Percentiles rank a stretch among this genome's conserved stretches.
These are phyloP conservation scores for Pseudolycoriella hygida DNA, from an alignment of 2,888 invertebrate genomes.

Conservation along the genomic window DNA sequence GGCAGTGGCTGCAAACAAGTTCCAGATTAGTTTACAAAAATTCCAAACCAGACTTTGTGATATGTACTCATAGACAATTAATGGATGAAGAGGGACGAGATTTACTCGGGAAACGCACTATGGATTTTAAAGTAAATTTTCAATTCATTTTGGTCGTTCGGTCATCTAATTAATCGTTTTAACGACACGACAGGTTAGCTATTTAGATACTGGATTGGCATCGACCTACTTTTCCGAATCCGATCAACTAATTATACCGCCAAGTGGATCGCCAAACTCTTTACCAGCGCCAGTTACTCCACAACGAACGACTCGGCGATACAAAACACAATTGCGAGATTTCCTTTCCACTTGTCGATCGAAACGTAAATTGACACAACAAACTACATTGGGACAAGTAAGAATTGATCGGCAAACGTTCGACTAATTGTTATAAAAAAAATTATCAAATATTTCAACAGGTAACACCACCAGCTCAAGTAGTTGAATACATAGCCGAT, in stretches of 20 bases:
- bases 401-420: conserved; percentile 16
- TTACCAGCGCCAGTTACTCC: conserved; percentile 45
- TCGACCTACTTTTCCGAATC: conserved; percentile 80
- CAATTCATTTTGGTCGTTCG: neutral
- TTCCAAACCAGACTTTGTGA: conserved; percentile 97
- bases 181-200: conserved; percentile 44
- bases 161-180: too few species aligned
- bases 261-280: conserved; percentile 33
- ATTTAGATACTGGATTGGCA: conserved; percentile 83
- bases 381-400: conserved; percentile 27
- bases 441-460: conserved; percentile 7
- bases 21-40: conserved; percentile 97
- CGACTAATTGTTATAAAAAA: conserved; percentile 8
- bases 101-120: conserved; percentile 89
- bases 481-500: conserved; percentile 31
- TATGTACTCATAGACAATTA: conserved; percentile 93
- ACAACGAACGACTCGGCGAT: conserved; percentile 69
- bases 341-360: conserved; percentile 83
- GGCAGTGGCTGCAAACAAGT: conserved; percentile 97
- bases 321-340: conserved; percentile 85
- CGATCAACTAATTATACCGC: conserved; percentile 52
- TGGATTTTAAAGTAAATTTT: conserved; percentile 87
- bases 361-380: conserved; percentile 43
- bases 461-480: conserved; percentile 24
- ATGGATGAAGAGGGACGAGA: conserved; percentile 99